phyloP scores from a whole-genome alignment of 2,797 vertebrate genomes.

The Fistularia tabacaria region DNA sequence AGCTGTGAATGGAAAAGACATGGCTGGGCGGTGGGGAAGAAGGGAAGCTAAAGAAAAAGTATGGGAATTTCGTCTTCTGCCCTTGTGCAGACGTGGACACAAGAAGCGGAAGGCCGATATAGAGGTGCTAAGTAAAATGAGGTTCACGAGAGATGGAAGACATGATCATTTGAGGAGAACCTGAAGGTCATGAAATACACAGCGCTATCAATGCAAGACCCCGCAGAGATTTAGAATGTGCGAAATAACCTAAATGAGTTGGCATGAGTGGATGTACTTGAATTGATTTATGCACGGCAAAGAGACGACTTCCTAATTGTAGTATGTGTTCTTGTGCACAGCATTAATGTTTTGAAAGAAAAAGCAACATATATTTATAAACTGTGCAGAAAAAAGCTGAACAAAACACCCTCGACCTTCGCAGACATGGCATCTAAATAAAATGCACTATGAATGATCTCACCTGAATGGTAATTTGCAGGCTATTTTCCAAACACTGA shows the following conservation, averaged over 20 bases:
- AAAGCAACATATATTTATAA: background rate
- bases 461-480: slow-evolving; percentile 37
- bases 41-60: slow-evolving; percentile 1
- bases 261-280: slow-evolving; percentile 30
- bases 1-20: background rate
- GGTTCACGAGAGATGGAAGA: slow-evolving; percentile 15
- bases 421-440: background rate
- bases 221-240: slow-evolving; percentile 36
- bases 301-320: background rate
- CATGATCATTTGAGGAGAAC: background rate
- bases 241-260: slow-evolving; percentile 47
- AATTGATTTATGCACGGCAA: slow-evolving; percentile 11
- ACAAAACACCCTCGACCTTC: background rate
- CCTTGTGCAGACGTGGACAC: slow-evolving; percentile 23
- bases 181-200: slow-evolving; percentile 20
- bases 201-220: slow-evolving; percentile 5
- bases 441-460: slow-evolving; percentile 34
- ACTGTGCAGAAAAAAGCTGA: background rate
- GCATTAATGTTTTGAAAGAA: background rate
- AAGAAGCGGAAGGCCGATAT: slow-evolving; percentile 22
- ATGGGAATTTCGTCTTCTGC: slow-evolving; percentile 19
- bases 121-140: slow-evolving; percentile 38
- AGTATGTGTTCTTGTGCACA: too few species aligned
- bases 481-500: slow-evolving; percentile 47
- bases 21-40: background rate